A percentile compares a stretch with the other conserved stretches of the same genome.
phyloP scores from a whole-genome alignment of 2,888 invertebrate species.

The Drosophila neotestacea region DNA sequence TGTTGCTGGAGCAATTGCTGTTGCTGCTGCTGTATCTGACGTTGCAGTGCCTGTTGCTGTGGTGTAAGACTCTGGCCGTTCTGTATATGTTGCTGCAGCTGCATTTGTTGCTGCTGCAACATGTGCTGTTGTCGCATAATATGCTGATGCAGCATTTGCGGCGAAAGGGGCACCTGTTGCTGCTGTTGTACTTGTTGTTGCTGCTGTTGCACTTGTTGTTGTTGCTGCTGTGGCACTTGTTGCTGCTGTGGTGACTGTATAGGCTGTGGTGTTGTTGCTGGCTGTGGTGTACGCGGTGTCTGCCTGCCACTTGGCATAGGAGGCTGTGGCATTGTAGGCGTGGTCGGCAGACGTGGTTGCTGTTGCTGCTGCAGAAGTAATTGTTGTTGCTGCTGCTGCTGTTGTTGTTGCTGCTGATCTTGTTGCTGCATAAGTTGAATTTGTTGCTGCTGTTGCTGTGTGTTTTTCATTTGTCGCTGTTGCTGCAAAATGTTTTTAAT shows the following conservation, averaged over 20 bases:
- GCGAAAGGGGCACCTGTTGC: slow-evolving; percentile 77
- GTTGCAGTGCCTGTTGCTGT: slow-evolving; percentile 77
- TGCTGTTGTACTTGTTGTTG: slow-evolving; percentile 55
- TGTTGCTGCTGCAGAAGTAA: slow-evolving; percentile 71
- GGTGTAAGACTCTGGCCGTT: slow-evolving; percentile 80
- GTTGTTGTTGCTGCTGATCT: slow-evolving; percentile 31
- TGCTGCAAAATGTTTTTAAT: slow-evolving; percentile 73
- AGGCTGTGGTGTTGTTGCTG: slow-evolving; percentile 81
- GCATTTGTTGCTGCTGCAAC: slow-evolving; percentile 72
- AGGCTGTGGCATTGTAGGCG: slow-evolving; percentile 71
- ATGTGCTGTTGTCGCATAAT: slow-evolving; percentile 71
- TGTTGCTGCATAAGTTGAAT: slow-evolving; percentile 49
- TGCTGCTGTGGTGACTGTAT: slow-evolving; percentile 82
- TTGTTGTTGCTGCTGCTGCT: slow-evolving; percentile 49
- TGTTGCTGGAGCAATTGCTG: slow-evolving; percentile 87
- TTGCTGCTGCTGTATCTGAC: slow-evolving; percentile 84
- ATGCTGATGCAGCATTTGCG: slow-evolving; percentile 76
- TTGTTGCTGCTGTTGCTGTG: slow-evolving; percentile 57
- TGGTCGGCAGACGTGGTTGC: slow-evolving; percentile 67
- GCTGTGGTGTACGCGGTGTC: slow-evolving; percentile 80
- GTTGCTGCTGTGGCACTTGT: slow-evolving; percentile 57
- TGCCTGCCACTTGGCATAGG: slow-evolving; percentile 78
- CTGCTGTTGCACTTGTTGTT: slow-evolving; percentile 67
- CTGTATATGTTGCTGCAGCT: slow-evolving; percentile 74
- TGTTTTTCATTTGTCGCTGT: slow-evolving; percentile 64